A percentile compares a stretch with the other conserved stretches of the same genome.
phyloP scores from a whole-genome alignment of 2,797 vertebrate species.

The Phrynocephalus vlangalii region DNA sequence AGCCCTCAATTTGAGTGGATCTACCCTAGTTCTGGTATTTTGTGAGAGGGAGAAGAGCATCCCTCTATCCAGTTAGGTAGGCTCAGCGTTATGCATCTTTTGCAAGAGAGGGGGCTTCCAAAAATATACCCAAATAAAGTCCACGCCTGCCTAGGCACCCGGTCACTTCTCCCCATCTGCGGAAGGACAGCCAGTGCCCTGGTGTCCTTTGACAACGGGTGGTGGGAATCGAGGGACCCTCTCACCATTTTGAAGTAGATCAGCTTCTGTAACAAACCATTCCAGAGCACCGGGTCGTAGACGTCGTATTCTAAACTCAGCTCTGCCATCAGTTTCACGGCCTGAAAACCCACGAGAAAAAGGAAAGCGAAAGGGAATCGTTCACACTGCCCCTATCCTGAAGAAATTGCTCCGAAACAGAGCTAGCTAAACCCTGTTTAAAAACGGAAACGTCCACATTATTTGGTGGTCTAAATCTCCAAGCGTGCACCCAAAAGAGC shows the following conservation, averaged over 20 bases:
- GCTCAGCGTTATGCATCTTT: no score
- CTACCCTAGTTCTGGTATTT: no score
- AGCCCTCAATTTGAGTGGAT: no score
- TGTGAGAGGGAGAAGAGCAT: no score
- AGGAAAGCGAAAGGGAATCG: neutral
- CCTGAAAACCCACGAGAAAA: constrained; percentile 75
- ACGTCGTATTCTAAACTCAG: constrained; percentile 92
- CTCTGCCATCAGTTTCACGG: constrained; percentile 89
- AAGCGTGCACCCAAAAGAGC: no score
- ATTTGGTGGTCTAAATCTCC: no score
- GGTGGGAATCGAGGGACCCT: neutral
- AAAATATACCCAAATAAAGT: neutral
- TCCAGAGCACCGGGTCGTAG: constrained; percentile 92
- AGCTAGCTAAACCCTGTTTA: no score
- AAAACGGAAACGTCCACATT: no score
- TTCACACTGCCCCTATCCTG: neutral
- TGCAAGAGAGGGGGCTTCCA: no score
- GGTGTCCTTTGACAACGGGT: no score
- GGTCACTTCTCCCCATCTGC: neutral
- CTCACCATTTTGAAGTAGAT: constrained; percentile 90
- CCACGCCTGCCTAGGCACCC: neutral
- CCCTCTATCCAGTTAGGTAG: no score
- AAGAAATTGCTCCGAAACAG: neutral
- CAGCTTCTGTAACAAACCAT: constrained; percentile 91
- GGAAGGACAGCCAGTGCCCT: no score